These are phyloP conservation scores for Chrysolina americana DNA, from an alignment of 2,888 invertebrate genomes.

Conservation along the genomic window DNA sequence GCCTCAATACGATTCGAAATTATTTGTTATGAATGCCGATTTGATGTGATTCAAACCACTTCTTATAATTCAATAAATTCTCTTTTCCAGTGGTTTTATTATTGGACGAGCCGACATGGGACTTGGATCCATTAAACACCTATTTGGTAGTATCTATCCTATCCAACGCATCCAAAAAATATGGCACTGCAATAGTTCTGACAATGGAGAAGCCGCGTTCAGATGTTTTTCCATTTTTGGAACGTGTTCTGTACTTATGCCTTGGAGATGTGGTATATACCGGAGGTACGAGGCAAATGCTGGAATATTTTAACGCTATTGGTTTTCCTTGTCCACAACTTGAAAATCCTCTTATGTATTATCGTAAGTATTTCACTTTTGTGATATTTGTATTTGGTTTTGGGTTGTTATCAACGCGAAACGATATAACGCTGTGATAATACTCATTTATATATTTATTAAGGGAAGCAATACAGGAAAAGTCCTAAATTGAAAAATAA, in stretches of 20 bases:
- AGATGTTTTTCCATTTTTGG: conserved; percentile 96
- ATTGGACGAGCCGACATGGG: conserved; percentile 95
- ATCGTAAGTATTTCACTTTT: conserved; percentile 77
- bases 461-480: not conserved
- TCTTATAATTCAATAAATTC: not conserved
- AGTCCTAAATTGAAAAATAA: too few species aligned
- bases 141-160: conserved; percentile 95
- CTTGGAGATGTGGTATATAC: conserved; percentile 93
- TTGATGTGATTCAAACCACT: too few species aligned
- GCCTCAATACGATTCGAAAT: too few species aligned
- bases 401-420: not conserved
- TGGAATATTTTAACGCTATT: conserved; percentile 95
- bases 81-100: conserved; percentile 82
- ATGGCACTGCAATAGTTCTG: conserved; percentile 90
- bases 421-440: not conserved
- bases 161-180: conserved; percentile 90
- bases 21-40: not conserved
- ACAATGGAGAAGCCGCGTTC: conserved; percentile 95
- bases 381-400: not conserved
- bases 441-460: not conserved
- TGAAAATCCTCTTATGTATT: conserved; percentile 98
- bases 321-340: conserved; percentile 97
- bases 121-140: conserved; percentile 94
- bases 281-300: conserved; percentile 91
- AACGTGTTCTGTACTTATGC: conserved; percentile 91